Base-by-base conservation (phyloP, 2,113 vertebrate species). In the Ivindomyrus marchei region DNA sequence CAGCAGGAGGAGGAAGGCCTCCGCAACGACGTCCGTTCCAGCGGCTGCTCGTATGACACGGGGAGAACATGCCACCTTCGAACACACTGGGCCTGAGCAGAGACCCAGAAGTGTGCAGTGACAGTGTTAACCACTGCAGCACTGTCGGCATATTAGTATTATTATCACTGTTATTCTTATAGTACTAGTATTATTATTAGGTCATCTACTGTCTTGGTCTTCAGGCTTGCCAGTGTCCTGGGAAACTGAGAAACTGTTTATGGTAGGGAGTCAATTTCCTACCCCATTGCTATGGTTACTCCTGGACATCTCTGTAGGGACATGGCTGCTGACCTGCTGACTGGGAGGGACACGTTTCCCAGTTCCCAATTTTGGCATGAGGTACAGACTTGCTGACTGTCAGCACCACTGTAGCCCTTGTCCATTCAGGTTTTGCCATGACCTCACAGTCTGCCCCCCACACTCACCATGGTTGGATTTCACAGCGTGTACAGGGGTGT, bases 401-500 rank as follows among this genome's bases (percentile, higher is more conserved):
- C 27, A 17, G 1, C 74, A 77, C 5, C 4, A 77, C 13, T 19
- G 13, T 6, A 39, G 15, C n/a, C 27, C 8, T 4, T 3, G 27
- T 70, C 62, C 74, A 77, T 77, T 36, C 70, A 39, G 31, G 13
- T 5, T 36, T 77, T 4, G 13, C 31, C 9, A 36, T 77, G 74
- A 36, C 27, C 11, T 17, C 15, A 9, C 70, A 15, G 15, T 4
- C 36, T 36, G 31, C 31, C 74, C 74, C 74, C 7, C 50, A 84
- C 21, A 88, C 95, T 84, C 91, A 98, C 98, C 98, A 45, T 98
- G 97, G 94, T 98, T 98, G 77, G 95, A 96, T 85, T 97, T 95
- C 93, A 96, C 95, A 0, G 95, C 91, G 90, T 98, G 97, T 83
- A 99, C 97, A 0, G 98, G 98, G 0, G 98, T 99, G 95, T 98